A percentile compares a stretch with the other conserved stretches of the same genome.
phyloP scores from a whole-genome alignment of 2,797 vertebrate species.

The Molossus alvarezi region DNA sequence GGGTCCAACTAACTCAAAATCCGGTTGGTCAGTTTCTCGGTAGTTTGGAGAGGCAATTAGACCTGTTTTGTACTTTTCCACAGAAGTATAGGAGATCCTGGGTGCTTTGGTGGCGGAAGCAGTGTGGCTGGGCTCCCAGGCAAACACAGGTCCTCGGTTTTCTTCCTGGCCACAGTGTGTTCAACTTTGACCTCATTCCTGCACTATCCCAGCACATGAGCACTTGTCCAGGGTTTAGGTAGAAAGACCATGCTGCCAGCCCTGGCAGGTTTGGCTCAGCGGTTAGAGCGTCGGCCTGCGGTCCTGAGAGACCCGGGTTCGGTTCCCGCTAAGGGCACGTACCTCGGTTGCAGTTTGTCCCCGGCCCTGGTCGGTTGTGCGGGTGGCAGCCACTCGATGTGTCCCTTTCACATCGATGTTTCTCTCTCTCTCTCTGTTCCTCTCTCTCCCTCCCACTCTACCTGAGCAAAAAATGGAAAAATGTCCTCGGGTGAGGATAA shows the following conservation, averaged over 20 bases:
- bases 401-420: too few relatives aligned
- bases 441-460: too few relatives aligned
- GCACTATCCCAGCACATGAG: background rate
- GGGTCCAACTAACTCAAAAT: background rate
- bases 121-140: background rate
- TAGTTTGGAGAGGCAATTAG: background rate
- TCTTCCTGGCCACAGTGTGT: background rate
- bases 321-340: too few relatives aligned
- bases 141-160: background rate
- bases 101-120: background rate
- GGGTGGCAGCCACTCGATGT: too few relatives aligned
- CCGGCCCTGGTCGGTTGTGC: too few relatives aligned
- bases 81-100: background rate
- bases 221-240: background rate
- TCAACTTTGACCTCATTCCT: background rate
- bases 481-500: too few relatives aligned
- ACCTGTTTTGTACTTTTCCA: background rate
- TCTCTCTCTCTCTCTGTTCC: too few relatives aligned
- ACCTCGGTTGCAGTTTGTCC: too few relatives aligned
- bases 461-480: too few relatives aligned
- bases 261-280: too few relatives aligned
- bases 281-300: too few relatives aligned
- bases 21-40: background rate
- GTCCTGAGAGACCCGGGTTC: too few relatives aligned
- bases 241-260: background rate